Percentiles rank a stretch among this genome's conserved stretches.
Evolutionary conservation across 2,797 vertebrate genomes (phyloP).

Genomic region (Schizopygopsis pylzovi): DNA sequence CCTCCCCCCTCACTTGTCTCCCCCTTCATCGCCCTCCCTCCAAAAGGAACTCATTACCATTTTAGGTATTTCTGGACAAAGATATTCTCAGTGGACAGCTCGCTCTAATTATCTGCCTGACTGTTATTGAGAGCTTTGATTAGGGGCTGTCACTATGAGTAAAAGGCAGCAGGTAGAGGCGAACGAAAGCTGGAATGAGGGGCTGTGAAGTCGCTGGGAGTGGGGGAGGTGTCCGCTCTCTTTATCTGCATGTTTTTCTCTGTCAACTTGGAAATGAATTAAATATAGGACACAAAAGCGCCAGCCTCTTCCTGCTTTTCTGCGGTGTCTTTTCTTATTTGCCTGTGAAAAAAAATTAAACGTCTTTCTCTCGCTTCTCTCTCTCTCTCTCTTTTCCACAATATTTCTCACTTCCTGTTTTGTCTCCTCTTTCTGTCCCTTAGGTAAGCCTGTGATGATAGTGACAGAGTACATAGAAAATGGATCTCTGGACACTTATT

Average conservation of each 20-base stretch:
- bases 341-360: conserved; percentile 41
- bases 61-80: conserved; percentile 69
- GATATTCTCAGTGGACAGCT: conserved; percentile 66
- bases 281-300: conserved; percentile 54
- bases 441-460: conserved; percentile 70
- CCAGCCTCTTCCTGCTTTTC: conserved; percentile 26
- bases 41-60: conserved; percentile 68
- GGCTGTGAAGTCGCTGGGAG: conserved; percentile 8
- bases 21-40: conserved; percentile 30
- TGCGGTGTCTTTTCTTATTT: conserved; percentile 27
- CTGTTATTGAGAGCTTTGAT: conserved; percentile 72
- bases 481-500: conserved; percentile 66
- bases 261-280: conserved; percentile 53
- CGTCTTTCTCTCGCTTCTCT: not conserved
- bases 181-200: conserved; percentile 26
- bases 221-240: conserved; percentile 10
- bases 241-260: conserved; percentile 47
- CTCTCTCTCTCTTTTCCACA: not conserved
- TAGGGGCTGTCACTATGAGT: conserved; percentile 68
- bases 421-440: conserved; percentile 29
- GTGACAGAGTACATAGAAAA: conserved; percentile 70
- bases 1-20: not conserved
- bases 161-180: conserved; percentile 64
- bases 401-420: conserved; percentile 5
- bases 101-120: conserved; percentile 69